Evolutionary conservation across 2,797 vertebrate species (phyloP), one percentile per base, ranked within the genome.

Genomic region (Babyrousa celebensis): DNA sequence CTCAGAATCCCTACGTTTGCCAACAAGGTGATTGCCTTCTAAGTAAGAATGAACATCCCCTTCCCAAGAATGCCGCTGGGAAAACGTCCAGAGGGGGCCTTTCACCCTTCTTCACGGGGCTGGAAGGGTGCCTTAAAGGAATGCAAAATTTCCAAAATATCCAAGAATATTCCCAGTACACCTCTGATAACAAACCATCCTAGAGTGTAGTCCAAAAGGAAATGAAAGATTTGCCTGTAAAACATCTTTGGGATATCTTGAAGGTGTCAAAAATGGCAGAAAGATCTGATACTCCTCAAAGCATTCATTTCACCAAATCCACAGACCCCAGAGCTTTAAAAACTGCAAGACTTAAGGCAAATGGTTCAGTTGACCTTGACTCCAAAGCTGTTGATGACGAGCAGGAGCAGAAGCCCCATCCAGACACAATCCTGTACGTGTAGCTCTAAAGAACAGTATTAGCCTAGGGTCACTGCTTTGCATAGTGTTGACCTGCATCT

Each of bases 211-310:
- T 68, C 84, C 68, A 82, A 94, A 93, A 92, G 58, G 86, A 96
- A 91, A 8, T 17, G 27, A 89, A 12, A 12, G 32, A 43, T 71
- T 95, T 77, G 58, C 72, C 91, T 80, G 23, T 16, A 32, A 48
- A 77, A 68, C 12, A 91, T 43, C 43, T 74, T 96, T 75, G 77
- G 91, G 77, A 84, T 80, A 82, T 80, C 77, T n/a, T 74, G 14
- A 95, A 87, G 56, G 40, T 94, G 67, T 89, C 89, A 84, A 92
- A 88, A 80, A 89, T 27, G 48, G 62, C 65, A 87, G 48, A 25
- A 86, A 60, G 32, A 48, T 48, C 48, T 54, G 83, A 92, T 68
- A 89, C 70, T 68, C 78, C 75, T 29, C 89, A 77, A 62, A 75
- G 21, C 23, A 54, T 89, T 95, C 60, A 21, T 52, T 78, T 89